Evolutionary conservation across 1,140 invertebrate species (phyloP).

Genomic region (Eriosoma lanigerum): DNA sequence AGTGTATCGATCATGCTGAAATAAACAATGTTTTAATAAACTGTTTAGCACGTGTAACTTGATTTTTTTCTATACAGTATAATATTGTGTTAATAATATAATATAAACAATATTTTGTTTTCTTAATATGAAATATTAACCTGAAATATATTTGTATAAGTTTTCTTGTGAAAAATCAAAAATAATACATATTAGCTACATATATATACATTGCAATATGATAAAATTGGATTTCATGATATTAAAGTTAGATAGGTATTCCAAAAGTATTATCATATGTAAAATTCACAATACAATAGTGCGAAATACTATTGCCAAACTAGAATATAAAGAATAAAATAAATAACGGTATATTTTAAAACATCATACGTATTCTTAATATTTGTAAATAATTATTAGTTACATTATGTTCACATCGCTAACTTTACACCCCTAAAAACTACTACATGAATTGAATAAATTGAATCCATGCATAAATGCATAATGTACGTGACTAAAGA

Average conservation of each 20-base stretch:
- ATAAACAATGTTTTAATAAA: background rate
- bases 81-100: background rate
- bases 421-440: background rate
- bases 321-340: background rate
- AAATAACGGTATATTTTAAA: background rate
- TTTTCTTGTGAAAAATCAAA: background rate
- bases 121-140: too few relatives aligned
- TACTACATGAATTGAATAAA: background rate
- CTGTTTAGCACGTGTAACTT: background rate
- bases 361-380: background rate
- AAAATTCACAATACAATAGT: background rate
- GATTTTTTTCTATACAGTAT: background rate
- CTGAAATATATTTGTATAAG: background rate
- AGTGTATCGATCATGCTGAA: constrained; percentile 5
- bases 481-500: background rate
- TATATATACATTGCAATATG: background rate
- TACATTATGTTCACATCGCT: background rate
- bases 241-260: background rate
- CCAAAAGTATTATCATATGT: background rate
- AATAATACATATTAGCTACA: too few relatives aligned
- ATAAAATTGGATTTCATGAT: background rate
- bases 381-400: too few relatives aligned
- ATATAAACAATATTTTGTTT: background rate
- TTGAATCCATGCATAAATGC: background rate
- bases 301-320: too few relatives aligned